A percentile compares a stretch with the other conserved stretches of the same genome.
Conservation (phyloP, 2,797 vertebrate genomes). For the Tangara arthus region DNA sequence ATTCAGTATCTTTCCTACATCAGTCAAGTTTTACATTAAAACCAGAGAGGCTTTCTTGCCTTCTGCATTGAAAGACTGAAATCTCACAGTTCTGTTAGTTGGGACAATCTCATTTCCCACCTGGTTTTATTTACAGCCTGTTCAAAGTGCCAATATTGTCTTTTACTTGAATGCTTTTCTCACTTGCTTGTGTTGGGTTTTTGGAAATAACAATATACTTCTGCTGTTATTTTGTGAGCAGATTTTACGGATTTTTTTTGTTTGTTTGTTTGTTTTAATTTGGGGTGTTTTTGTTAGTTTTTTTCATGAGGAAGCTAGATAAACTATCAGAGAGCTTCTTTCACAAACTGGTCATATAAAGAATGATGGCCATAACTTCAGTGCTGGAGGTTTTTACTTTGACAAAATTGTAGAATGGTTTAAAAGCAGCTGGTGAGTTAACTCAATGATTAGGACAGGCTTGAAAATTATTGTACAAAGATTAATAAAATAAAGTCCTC, state of each 20-base stretch:
- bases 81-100: background rate
- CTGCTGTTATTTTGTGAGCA: background rate
- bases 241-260: background rate
- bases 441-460: background rate
- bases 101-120: conserved; percentile 1
- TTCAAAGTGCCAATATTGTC: background rate
- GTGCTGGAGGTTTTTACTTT: background rate
- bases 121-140: background rate
- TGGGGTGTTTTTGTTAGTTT: background rate
- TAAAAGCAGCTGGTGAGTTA: background rate
- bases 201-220: background rate
- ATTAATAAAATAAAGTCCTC: background rate
- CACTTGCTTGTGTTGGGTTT: background rate
- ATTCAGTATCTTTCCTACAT: background rate
- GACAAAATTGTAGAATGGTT: background rate
- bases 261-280: background rate
- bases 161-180: background rate
- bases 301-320: background rate
- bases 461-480: background rate
- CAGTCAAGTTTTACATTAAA: background rate
- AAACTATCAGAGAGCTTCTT: background rate
- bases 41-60: background rate
- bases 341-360: background rate
- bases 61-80: background rate
- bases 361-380: background rate